Evolutionary conservation across 1,140 invertebrate species (phyloP), one percentile per base, ranked within the genome.

Genomic region (Cotesia glomerata): DNA sequence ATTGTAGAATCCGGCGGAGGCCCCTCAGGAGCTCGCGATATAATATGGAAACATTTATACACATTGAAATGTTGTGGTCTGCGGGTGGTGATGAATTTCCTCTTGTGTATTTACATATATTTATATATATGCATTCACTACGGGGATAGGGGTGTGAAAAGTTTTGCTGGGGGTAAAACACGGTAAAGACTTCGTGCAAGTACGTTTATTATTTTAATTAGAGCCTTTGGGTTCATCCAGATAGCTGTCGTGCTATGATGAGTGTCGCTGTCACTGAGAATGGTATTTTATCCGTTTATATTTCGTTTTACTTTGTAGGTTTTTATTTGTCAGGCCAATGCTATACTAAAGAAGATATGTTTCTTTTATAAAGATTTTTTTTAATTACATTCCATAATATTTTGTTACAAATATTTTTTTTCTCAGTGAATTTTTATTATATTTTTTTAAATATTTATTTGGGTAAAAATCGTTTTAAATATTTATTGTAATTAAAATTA

Each of bases 11-110:
- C 59, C 56, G 8, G 36, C 67, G 8, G 7, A 45, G 39, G 39
- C 35, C 73, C 67, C 69, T 39, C 52, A 36, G 58, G 45, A 54
- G 61, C 70, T 72, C 67, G 75, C 70, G 71, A 76, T 78, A 78
- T 79, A 80, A 80, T 80, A 80, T 78, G 79, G 80, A 82, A 82
- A 82, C 81, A 82, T 82, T 81, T 81, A 76, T 80, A 80, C 76
- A 81, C 66, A 78, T 65, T 69, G 61, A 64, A 49, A 77, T 75
- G 74, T 76, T 78, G 74, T 73, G 70, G 61, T 72, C 70, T 65
- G 36, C 36, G 69, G 71, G 54, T 63, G 59, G 65, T 36, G 67
- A 16, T 62, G 61, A 70, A 63, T 35, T 69, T 65, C 59, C 76
- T 49, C 76, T 56, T 59, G 39, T 9, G 9, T 39, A 39, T 56